These are phyloP conservation scores for Falco novaeseelandiae DNA, from an alignment of 2,797 vertebrate genomes.

Conservation along the genomic window DNA sequence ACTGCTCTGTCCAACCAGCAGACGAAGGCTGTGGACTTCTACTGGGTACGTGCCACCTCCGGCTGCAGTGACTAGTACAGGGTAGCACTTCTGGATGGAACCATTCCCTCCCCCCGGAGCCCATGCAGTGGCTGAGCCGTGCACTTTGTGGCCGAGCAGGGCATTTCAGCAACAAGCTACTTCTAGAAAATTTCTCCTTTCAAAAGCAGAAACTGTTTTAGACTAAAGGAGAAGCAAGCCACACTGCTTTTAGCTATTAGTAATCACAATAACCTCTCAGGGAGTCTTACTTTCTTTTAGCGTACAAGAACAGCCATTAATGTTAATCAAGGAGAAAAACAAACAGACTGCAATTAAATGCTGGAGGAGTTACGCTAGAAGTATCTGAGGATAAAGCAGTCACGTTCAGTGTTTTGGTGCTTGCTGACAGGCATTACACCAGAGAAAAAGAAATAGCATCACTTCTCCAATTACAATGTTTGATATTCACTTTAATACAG, in stretches of 20 bases:
- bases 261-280: neutral
- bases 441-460: neutral
- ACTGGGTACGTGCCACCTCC: fast-evolving
- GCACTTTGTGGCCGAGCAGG: neutral
- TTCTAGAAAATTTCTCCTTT: neutral
- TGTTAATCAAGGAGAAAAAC: neutral
- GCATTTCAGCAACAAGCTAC: neutral
- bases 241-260: neutral
- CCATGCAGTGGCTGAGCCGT: neutral
- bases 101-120: fast-evolving
- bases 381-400: neutral
- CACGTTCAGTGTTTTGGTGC: fast-evolving
- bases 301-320: neutral
- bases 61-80: fast-evolving
- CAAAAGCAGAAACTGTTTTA: neutral
- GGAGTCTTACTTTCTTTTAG: neutral
- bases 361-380: neutral
- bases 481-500: neutral
- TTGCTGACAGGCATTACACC: neutral
- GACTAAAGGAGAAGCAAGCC: neutral
- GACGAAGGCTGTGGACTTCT: fast-evolving
- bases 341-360: too few relatives aligned
- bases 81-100: neutral
- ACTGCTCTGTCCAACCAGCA: neutral
- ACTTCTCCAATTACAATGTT: neutral